Evolutionary conservation across 1,140 invertebrate genomes (phyloP), one percentile per base, ranked within the genome.

Genomic region (Polypedilum pembai): DNA sequence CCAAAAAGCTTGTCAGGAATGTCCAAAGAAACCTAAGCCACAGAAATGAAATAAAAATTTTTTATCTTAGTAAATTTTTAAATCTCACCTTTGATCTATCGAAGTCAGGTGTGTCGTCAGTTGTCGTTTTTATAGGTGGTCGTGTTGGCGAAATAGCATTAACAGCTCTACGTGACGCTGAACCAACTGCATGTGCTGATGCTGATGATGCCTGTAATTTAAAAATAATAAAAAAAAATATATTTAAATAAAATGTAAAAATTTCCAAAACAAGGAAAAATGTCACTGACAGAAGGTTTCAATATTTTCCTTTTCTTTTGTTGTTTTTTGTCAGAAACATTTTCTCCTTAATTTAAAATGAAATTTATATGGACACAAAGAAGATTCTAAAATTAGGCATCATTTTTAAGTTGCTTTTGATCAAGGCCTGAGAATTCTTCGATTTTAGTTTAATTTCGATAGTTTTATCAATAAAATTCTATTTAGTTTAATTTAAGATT

Each of bases 31-130:
- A 84, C 84, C 7, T 80, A 18, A 21, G 77, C 77, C 1, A 8
- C 41, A 12, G 2, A 45, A 66, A 66, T 17, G 18, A 20, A 17
- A 2, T 66, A 1, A 66, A 66, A 66, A n/a, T n/a, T n/a, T 17
- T 18, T 66, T 56, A 8, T 18, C 63, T n/a, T 8, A 66, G 2
- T 66, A 18, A 65, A 3, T 66, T 7, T 56, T 56, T 56, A 56
- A 84, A 82, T 80, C 81, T 83, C 41, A 88, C 87, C 78, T 85
- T 87, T 79, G 84, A 86, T 77, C 89, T 85, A 78, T 90, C 87
- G 81, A 91, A 91, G 76, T 87, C 86, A 7, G 89, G 87, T 73
- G 88, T 88, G 76, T 89, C 87, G 79, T 89, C 88, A 10, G 86
- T 85, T 1, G 86, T 87, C 1, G 85, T 87, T 10, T 80, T 18